Evolutionary conservation across 2,888 invertebrate genomes (phyloP).

Genomic region (Dexiosoma caninum): DNA sequence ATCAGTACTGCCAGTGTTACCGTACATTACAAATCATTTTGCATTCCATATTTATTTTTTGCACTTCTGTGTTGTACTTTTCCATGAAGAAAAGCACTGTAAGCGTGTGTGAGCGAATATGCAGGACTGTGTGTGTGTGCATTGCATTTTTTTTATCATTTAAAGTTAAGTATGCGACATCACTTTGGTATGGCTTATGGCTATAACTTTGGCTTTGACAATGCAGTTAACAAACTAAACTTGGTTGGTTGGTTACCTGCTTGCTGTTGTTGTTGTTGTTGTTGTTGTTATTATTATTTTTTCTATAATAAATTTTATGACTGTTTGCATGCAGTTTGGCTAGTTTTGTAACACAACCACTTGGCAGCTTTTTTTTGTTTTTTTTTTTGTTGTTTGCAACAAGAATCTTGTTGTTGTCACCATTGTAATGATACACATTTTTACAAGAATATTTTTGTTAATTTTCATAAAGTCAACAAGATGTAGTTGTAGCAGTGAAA

Average conservation of each 20-base stretch:
- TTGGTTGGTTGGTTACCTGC: conserved; percentile 51
- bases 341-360: conserved; percentile 38
- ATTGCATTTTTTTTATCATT: background rate
- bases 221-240: conserved; percentile 59
- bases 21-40: too few relatives aligned
- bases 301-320: conserved; percentile 2
- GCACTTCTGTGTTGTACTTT: too few relatives aligned
- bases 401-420: conserved; percentile 62
- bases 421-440: conserved; percentile 60
- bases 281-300: conserved; percentile 21
- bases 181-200: conserved; percentile 55
- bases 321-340: conserved; percentile 50
- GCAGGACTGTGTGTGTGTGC: background rate
- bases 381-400: conserved; percentile 22
- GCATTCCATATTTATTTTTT: too few relatives aligned
- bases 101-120: background rate
- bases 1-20: too few relatives aligned
- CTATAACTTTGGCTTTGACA: conserved; percentile 64
- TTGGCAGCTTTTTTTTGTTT: conserved; percentile 2
- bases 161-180: conserved; percentile 46
- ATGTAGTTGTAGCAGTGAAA: background rate
- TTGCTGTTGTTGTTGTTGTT: conserved; percentile 51
- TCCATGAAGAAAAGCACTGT: background rate
- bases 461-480: conserved; percentile 10
- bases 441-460: conserved; percentile 54